Base-by-base conservation (phyloP, 2,888 invertebrate species). In the Fragum whitleyi region DNA sequence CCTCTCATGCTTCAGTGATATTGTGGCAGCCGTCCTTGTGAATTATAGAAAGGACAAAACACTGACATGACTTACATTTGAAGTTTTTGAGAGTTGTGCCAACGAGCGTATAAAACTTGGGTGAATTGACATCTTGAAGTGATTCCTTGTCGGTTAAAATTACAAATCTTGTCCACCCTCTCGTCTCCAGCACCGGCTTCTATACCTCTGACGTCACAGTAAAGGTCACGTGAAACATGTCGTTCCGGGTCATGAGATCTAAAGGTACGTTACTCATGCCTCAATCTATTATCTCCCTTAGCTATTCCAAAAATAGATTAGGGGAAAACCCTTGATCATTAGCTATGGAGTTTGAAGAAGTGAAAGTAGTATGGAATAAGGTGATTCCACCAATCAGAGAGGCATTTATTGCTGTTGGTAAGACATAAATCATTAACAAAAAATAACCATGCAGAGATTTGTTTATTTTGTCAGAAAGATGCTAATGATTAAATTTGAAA, bases 121-220 rank as follows among this genome's bases (percentile, higher is more conserved):
- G 0, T 39, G 65, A 19, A 65, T 3, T 36, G 65, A 65, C 65
- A 65, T 65, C 42, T 29, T 65, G 1, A 42, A 61, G 29, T 19
- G 61, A 16, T 29, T 11, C n/a, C 14, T 6, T 29, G 36, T 39
- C 39, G 19, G 32, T 1, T 11, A 65, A 42, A 21, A 23, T 23
- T 26, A 16, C 1, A 23, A 29, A 65, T 23, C 21, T 39, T 39
- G 11, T 1, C 65, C 39, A 29, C 19, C 61, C 61, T 16, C 29
- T 7, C 14, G 21, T 42, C n/a, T n/a, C 28, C n/a, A 19, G 14
- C 70, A 67, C 71, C 67, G 76, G 76, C 55, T 36, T 51, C 65
- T 6, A 51, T 59, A 67, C 67, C 42, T 59, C 62, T 79, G 79
- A 79, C 79, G 79, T 79, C 79, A 74, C 23, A 70, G 70, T 32